Base-by-base conservation (phyloP, 2,113 vertebrate genomes). In the Nothocercus julius region DNA sequence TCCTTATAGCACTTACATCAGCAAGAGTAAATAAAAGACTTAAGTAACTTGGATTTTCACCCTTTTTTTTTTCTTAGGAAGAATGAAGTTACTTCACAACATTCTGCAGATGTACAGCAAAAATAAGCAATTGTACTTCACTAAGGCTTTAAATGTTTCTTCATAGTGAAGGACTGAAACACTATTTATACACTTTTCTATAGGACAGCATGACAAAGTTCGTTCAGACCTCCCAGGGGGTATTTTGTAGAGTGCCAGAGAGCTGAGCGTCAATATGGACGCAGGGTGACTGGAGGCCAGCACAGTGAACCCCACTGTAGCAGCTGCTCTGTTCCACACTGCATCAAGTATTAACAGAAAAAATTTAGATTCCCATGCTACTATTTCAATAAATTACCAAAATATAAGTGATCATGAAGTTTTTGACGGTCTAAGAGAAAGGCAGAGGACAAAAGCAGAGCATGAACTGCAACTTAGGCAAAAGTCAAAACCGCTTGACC, bases 381-480 rank as follows among this genome's bases (percentile, higher is more conserved):
- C 93, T 97, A 95, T 97, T 92, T 84, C 93, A 92, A 93, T 72
- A 70, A 86, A 54, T 78, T 83, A 90, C 76, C 51, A 84, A 92
- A 92, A 92, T 88, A 90, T 30, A 86, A 92, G 70, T 36, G 49
- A 77, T 51, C 80, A 74, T 13, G 54, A 86, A 93, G 64, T 73
- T 64, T 73, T 90, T 85, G 44, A 62, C 0, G 0, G 85, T 69
- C 90, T 77, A 64, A 51, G 51, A 69, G 51, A 92, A 25, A 66
- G 80, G 63, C 36, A 0, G 0, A 78, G 64, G 75, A 58, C 30
- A 77, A 81, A 69, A 82, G 32, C 12, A 4, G 45, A 77, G 42
- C 49, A 81, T 2, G 1, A 82, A 66, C 42, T 18, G 27, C 53
- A 73, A 13, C 79, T 87, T 73, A 79, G 59, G 51, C 21, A 66